Percentiles rank a stretch among this genome's conserved stretches.
phyloP scores from a whole-genome alignment of 2,888 invertebrate genomes.

The Eristalinus sepulchralis region DNA sequence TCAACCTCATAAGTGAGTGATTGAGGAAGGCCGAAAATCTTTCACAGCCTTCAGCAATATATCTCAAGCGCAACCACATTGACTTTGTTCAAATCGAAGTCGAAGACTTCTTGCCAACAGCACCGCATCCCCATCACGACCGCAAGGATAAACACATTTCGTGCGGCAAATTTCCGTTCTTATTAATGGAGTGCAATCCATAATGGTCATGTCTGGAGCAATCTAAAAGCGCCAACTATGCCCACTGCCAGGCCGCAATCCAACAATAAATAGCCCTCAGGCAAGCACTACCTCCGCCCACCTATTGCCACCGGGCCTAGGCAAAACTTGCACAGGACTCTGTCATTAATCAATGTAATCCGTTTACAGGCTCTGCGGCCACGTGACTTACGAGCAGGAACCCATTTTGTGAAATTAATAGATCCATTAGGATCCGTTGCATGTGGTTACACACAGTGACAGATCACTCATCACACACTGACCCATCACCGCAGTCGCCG shows the following conservation, averaged over 20 bases:
- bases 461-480: slow-evolving; percentile 64
- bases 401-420: slow-evolving; percentile 70
- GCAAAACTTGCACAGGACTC: slow-evolving; percentile 41
- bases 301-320: slow-evolving; percentile 18
- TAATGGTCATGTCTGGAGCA: slow-evolving; percentile 56
- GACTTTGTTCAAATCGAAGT: background rate
- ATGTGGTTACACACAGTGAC: slow-evolving; percentile 60
- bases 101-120: background rate
- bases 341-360: slow-evolving; percentile 69
- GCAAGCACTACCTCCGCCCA: slow-evolving; percentile 11
- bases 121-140: background rate
- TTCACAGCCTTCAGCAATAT: background rate
- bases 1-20: background rate
- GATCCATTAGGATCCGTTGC: slow-evolving; percentile 67
- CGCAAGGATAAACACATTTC: slow-evolving; percentile 14
- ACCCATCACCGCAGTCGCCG: slow-evolving; percentile 14
- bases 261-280: slow-evolving; percentile 30
- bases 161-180: slow-evolving; percentile 22
- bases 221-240: slow-evolving; percentile 32
- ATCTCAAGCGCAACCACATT: background rate
- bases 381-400: slow-evolving; percentile 65
- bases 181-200: slow-evolving; percentile 64
- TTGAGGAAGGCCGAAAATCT: background rate
- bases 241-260: slow-evolving; percentile 6
- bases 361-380: slow-evolving; percentile 50